Conservation (phyloP, 2,888 invertebrate genomes). For the Phengaris arion region DNA sequence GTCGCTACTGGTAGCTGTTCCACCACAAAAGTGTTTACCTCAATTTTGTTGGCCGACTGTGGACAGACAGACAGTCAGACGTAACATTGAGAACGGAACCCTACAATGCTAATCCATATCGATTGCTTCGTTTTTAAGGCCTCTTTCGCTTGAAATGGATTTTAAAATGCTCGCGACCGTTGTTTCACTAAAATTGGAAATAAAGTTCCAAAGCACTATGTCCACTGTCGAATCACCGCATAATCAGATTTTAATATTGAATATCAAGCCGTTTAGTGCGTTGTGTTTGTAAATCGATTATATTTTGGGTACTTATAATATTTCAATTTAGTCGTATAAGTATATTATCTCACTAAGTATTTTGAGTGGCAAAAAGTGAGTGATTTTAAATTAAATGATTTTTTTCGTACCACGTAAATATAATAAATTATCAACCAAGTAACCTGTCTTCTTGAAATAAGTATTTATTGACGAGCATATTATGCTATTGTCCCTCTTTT, state of each 20-base stretch:
- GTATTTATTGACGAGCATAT: too few species aligned
- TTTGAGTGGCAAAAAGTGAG: too few species aligned
- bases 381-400: too few species aligned
- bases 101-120: background rate
- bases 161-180: slow-evolving; percentile 19
- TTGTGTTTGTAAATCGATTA: background rate
- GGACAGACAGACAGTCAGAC: background rate
- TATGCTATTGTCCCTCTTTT: too few species aligned
- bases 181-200: slow-evolving; percentile 11
- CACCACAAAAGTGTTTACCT: too few species aligned
- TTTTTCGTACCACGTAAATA: too few species aligned
- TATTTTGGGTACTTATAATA: too few species aligned
- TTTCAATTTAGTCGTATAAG: too few species aligned
- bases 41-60: background rate
- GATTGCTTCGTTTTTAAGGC: slow-evolving; percentile 4
- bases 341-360: too few species aligned
- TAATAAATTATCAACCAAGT: too few species aligned
- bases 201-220: slow-evolving; percentile 4
- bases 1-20: too few species aligned
- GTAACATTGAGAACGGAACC: background rate
- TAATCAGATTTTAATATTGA: slow-evolving; percentile 21
- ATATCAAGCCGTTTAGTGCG: background rate
- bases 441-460: too few species aligned
- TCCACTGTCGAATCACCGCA: background rate
- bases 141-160: slow-evolving; percentile 1